A percentile compares a stretch with the other conserved stretches of the same genome.
These are phyloP conservation scores for Oenanthe melanoleuca DNA, from an alignment of 2,113 vertebrate genomes.

Conservation along the genomic window DNA sequence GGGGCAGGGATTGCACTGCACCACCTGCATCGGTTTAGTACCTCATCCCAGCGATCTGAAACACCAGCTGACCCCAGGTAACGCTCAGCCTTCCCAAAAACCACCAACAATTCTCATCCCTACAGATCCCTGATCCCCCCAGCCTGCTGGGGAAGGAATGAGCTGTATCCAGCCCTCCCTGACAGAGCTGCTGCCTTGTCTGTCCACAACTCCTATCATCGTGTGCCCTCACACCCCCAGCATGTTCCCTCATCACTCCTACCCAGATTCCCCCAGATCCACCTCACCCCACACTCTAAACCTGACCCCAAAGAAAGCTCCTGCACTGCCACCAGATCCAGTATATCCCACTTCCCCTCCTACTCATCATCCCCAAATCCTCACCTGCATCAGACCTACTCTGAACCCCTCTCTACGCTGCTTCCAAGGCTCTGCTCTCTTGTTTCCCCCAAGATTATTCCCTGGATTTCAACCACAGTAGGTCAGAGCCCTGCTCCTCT, in stretches of 20 bases:
- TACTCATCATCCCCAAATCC: background rate
- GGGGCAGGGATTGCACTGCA: background rate
- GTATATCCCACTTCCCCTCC: background rate
- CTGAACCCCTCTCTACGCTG: background rate
- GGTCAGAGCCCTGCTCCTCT: background rate
- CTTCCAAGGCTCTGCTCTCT: background rate
- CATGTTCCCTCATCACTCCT: accelerated
- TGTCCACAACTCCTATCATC: background rate
- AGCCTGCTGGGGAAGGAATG: too few species aligned
- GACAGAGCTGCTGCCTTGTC: background rate
- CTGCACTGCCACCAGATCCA: background rate
- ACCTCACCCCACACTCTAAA: background rate
- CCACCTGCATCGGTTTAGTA: background rate
- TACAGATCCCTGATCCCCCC: background rate
- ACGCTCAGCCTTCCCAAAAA: background rate
- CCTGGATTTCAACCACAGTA: background rate
- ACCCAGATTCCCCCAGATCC: background rate
- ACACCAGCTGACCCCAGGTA: background rate
- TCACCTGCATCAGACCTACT: background rate
- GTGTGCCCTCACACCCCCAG: accelerated
- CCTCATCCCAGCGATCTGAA: background rate
- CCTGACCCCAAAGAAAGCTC: background rate
- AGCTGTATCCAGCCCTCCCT: background rate
- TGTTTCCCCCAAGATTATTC: background rate
- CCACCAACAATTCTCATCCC: background rate